Conservation (phyloP, 1,140 invertebrate genomes). For the Portunus trituberculatus region DNA sequence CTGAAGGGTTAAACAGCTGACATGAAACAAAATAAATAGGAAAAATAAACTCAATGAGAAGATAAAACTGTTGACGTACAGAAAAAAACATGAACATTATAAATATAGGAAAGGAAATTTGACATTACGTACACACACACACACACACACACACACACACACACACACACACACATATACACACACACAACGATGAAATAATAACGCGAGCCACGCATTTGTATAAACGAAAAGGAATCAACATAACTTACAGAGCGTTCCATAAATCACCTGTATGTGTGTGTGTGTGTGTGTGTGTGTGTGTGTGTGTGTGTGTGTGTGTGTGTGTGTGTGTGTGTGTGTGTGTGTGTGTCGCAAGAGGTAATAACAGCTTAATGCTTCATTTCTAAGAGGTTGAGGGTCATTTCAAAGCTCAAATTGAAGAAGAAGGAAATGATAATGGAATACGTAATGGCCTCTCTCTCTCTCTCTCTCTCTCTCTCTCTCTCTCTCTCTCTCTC, state of each 20-base stretch:
- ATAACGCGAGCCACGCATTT: not conserved
- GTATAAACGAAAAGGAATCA: not conserved
- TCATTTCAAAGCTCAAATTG: not conserved
- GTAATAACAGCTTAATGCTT: not conserved
- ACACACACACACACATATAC: constrained; percentile 3
- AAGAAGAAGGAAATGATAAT: not conserved
- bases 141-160: not conserved
- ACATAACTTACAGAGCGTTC: not conserved
- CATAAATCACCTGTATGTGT: not conserved
- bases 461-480: not conserved
- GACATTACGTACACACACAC: too few relatives aligned
- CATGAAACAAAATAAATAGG: too few relatives aligned
- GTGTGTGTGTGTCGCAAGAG: not conserved
- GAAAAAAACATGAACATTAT: too few relatives aligned
- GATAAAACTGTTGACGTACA: too few relatives aligned
- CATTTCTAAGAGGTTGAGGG: not conserved
- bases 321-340: constrained; percentile 20
- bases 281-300: constrained; percentile 6
- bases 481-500: constrained; percentile 5
- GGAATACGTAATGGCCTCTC: not conserved
- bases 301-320: constrained; percentile 17
- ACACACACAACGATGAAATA: not conserved
- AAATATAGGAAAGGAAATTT: too few relatives aligned
- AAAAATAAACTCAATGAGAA: too few relatives aligned
- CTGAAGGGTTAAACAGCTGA: too few relatives aligned